Conservation (phyloP, 2,113 vertebrate species). For the Pelmatolapia mariae region DNA sequence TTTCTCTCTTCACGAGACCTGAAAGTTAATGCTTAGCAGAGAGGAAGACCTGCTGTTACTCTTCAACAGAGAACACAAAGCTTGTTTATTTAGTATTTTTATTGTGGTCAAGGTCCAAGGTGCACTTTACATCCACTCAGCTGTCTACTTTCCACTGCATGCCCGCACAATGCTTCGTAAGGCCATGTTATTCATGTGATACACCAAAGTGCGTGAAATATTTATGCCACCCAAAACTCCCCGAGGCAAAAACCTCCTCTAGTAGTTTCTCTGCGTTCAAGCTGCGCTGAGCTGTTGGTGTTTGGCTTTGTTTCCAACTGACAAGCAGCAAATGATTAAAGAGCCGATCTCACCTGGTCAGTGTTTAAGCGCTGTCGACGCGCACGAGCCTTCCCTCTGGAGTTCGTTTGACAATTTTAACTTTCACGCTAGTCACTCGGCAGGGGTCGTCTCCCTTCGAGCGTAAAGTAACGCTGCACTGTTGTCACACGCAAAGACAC, state of each 20-base stretch:
- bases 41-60: not conserved
- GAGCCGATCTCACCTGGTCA: not conserved
- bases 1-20: not conserved
- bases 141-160: not conserved
- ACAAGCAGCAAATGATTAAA: conserved; percentile 4
- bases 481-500: not conserved
- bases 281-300: not conserved
- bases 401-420: conserved; percentile 4
- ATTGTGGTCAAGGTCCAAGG: not conserved
- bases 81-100: not conserved
- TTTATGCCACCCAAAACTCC: not conserved
- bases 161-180: not conserved
- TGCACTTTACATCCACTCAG: not conserved
- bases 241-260: not conserved
- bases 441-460: not conserved
- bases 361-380: not conserved
- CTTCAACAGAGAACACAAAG: not conserved
- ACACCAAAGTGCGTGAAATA: not conserved
- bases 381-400: not conserved
- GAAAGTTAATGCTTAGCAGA: not conserved
- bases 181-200: not conserved
- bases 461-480: not conserved
- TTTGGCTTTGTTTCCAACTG: not conserved
- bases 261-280: not conserved
- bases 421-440: conserved; percentile 5